Evolutionary conservation across 2,888 invertebrate genomes (phyloP), one percentile per base, ranked within the genome.

Genomic region (Alentia gelatinosa): DNA sequence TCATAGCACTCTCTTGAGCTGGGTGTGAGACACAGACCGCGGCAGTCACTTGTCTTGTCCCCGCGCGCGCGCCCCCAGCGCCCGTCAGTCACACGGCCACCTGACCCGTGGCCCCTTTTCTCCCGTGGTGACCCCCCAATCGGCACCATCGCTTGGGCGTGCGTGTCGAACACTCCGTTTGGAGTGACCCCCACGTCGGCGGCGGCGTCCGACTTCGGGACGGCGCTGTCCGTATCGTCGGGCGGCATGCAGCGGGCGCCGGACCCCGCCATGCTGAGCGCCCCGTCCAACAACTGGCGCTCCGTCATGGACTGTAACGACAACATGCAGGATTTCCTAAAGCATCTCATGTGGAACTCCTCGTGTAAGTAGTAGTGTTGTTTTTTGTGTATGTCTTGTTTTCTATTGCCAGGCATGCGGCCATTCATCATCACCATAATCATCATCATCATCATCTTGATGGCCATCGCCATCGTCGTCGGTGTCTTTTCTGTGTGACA

Each of bases 321-420:
- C 86, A 86, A 86, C 47, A 86, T 86, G 86, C 86, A 86, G 86
- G 86, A 86, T 86, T 86, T 86, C 86, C 86, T 86, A 30, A 86
- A 86, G 50, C 86, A 86, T 47, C 86, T 86, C 86, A 86, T 86
- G 86, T 86, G 86, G 86, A 86, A 86, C 50, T 86, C 86, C 0
- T 86, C 86, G 1, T 86, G 86, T 86, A 86, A 86, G 86, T 86
- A 30, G 56, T 56, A n/a, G 47, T 47, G 19, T 47, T 19, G 19
- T 7, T 47, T 7, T 47, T 1, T 56, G 56, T 56, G 56, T 56
- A 56, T n/a, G 9, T 19, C 47, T 47, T 47, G 9, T 47, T 19
- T 47, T 47, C 47, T 19, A 12, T 47, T 19, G 47, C 47, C 47
- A n/a, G n/a, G n/a, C n/a, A n/a, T n/a, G n/a, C n/a, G n/a, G n/a